Evolutionary conservation across 1,140 invertebrate species (phyloP), one percentile per base, ranked within the genome.

Genomic region (Nebria ingens): DNA sequence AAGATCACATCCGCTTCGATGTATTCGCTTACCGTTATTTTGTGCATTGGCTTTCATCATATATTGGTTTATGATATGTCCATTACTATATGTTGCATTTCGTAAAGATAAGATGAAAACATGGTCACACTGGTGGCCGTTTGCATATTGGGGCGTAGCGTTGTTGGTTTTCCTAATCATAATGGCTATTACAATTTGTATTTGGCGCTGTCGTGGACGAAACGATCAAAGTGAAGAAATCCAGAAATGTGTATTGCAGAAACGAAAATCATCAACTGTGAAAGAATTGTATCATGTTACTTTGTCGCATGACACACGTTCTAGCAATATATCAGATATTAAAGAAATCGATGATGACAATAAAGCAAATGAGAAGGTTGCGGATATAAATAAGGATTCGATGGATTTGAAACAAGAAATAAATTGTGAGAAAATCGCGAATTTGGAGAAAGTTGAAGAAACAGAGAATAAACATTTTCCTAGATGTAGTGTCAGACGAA

Each of bases 61-160:
- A 15, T 72, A 69, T 55, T 76, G 73, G 73, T 62, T 75, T 17
- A 34, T 72, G 21, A 19, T 72, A 1, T 64, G 66, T 55, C 73
- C 73, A 1, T 42, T 71, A 6, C 53, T 64, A 2, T 66, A 62
- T 57, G 20, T 21, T 9, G 58, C 34, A 2, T 15, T 55, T 21
- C 52, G 50, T n/a, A 49, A 54, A 2, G 29, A 55, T 1, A 13
- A 20, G 23, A 45, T 51, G 9, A 21, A 52, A n/a, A 29, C 23
- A n/a, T 45, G 62, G 63, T 49, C 58, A 11, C 17, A 21, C 21
- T 40, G 21, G 3, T 67, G 64, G 64, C 49, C 60, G 0, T 52
- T 59, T 49, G 22, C 61, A 2, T 70, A 67, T 51, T 73, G 69
- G 67, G 3, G 61, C 0, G 22, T 61, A 0, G 67, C 68, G 1